Conservation (phyloP, 53 echinoderm and acorn worm genomes). For the Mesocentrotus franciscanus region DNA sequence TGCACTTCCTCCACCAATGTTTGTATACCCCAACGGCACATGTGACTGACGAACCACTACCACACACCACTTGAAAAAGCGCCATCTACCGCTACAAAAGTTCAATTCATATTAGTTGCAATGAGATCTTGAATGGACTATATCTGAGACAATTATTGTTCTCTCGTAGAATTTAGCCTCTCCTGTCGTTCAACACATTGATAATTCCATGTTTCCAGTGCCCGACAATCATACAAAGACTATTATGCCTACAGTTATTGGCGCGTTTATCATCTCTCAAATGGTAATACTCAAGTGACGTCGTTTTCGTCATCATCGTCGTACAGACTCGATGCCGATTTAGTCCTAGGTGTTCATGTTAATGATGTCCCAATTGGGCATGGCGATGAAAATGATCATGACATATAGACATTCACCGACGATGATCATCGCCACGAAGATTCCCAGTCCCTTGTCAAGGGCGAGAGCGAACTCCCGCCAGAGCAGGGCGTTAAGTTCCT, state of each 20-base stretch:
- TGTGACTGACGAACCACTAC: background rate
- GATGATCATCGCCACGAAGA: constrained; percentile 62
- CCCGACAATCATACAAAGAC: background rate
- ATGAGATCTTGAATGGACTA: background rate
- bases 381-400: constrained; percentile 68
- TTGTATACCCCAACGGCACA: background rate
- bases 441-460: constrained; percentile 65
- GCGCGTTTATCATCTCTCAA: background rate
- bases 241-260: background rate
- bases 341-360: background rate
- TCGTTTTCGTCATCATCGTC: background rate
- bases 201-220: background rate
- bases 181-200: background rate
- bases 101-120: background rate
- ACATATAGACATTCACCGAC: constrained; percentile 61
- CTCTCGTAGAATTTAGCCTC: background rate
- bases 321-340: background rate
- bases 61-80: background rate
- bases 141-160: background rate
- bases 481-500: constrained; percentile 55
- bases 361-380: constrained; percentile 58
- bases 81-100: background rate
- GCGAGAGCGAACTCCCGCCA: constrained; percentile 63
- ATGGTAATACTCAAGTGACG: background rate
- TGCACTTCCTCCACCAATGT: background rate